Conservation (phyloP, 2,797 vertebrate genomes). For the Sebastolobus alascanus region DNA sequence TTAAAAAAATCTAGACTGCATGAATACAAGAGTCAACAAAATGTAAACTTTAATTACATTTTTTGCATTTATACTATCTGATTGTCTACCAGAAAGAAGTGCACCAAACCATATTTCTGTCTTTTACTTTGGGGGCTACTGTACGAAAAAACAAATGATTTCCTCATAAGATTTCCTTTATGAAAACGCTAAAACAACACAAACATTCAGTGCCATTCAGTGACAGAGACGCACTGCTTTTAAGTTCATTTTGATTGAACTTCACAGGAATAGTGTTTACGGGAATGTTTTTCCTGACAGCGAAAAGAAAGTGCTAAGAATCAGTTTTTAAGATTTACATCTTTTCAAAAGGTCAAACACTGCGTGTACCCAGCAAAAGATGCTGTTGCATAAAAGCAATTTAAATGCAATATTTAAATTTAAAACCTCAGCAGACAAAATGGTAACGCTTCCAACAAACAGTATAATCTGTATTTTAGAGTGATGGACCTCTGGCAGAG, state of each 20-base stretch:
- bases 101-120: not conserved
- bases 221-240: constrained; percentile 4
- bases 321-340: not conserved
- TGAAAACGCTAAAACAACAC: not conserved
- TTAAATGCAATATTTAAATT: not conserved
- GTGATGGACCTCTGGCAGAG: constrained; percentile 30
- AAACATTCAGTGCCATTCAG: not conserved
- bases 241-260: constrained; percentile 16
- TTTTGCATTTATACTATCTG: not conserved
- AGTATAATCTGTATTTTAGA: constrained; percentile 24
- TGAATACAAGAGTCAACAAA: not conserved
- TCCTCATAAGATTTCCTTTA: not conserved
- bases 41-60: not conserved
- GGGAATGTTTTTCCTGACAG: not conserved
- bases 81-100: not conserved
- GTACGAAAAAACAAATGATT: not conserved
- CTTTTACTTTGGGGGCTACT: not conserved
- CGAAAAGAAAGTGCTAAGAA: not conserved
- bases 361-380: not conserved
- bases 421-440: not conserved
- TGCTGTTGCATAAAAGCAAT: no score
- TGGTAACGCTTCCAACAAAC: constrained; percentile 16
- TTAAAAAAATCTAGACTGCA: not conserved
- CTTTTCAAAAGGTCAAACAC: constrained; percentile 9
- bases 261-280: not conserved